Conservation (phyloP, 2,113 vertebrate species). For the Budorcas taxicolor region DNA sequence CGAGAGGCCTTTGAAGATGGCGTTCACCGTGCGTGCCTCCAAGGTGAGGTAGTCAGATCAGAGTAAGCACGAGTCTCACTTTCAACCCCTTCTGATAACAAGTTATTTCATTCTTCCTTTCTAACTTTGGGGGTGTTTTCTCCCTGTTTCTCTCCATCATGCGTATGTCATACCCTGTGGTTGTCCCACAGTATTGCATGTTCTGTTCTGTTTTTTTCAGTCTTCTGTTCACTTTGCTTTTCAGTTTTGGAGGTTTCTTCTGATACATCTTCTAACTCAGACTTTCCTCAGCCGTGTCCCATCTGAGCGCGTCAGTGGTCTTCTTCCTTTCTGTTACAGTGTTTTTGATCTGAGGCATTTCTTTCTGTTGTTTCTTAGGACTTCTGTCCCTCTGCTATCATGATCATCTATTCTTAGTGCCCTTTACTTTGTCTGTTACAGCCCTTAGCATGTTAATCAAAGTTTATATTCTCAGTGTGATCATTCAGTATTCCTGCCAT, state of each 20-base stretch:
- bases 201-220: background rate
- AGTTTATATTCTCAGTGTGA: background rate
- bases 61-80: background rate
- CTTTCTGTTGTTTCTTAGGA: background rate
- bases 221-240: background rate
- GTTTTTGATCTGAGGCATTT: background rate
- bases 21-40: conserved; percentile 84
- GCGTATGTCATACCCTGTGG: background rate
- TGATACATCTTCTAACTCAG: background rate
- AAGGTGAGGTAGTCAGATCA: conserved; percentile 81
- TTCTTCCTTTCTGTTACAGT: background rate
- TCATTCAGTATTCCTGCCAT: background rate
- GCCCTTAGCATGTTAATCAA: background rate
- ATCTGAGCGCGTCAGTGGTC: background rate
- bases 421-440: background rate
- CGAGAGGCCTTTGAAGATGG: conserved; percentile 88
- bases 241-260: background rate
- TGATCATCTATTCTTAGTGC: background rate
- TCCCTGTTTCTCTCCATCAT: background rate
- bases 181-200: background rate
- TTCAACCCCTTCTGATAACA: background rate
- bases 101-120: background rate
- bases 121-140: background rate
- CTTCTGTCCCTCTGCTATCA: background rate
- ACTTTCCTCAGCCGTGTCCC: background rate